Evolutionary conservation across 92 coral and sea anemone genomes (phyloP).

Genomic region (Blastomussa wellsi): DNA sequence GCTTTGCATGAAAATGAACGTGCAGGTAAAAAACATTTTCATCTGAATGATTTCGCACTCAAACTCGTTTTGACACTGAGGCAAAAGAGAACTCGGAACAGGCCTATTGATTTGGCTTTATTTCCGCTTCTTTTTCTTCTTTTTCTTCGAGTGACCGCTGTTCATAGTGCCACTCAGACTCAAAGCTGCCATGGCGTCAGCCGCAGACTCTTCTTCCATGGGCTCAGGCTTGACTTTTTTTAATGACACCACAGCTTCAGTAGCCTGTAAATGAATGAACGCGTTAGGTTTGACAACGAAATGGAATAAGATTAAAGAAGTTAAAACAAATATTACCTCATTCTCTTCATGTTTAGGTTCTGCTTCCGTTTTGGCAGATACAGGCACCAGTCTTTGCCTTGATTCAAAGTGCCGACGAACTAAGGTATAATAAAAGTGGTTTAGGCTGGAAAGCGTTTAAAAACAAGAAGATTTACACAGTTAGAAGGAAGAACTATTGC

Average conservation of each 20-base stretch:
- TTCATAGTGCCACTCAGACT: conserved; percentile 33
- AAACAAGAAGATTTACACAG: neutral
- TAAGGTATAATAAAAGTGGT: conserved; percentile 13
- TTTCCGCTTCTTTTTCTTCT: conserved; percentile 59
- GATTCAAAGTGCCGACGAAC: conserved; percentile 89
- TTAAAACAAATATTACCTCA: conserved; percentile 7
- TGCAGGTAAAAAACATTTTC: too few species aligned
- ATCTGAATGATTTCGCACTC: too few species aligned
- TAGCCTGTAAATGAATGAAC: conserved; percentile 9
- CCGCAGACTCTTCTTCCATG: conserved; percentile 85
- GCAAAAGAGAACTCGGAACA: too few species aligned
- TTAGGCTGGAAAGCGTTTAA: neutral
- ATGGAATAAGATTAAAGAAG: neutral
- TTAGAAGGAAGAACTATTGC: neutral
- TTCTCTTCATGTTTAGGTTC: neutral
- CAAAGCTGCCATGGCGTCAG: conserved; percentile 77
- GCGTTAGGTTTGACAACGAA: neutral
- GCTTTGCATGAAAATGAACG: too few species aligned
- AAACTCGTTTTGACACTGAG: too few species aligned
- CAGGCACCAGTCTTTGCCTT: conserved; percentile 72
- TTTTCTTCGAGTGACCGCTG: conserved; percentile 67
- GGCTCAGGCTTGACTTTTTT: conserved; percentile 48
- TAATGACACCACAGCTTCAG: neutral
- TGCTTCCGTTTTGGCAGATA: conserved; percentile 12
- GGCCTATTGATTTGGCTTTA: neutral